Base-by-base conservation (phyloP, 2,113 vertebrate species). In the Nansenia antarctica region DNA sequence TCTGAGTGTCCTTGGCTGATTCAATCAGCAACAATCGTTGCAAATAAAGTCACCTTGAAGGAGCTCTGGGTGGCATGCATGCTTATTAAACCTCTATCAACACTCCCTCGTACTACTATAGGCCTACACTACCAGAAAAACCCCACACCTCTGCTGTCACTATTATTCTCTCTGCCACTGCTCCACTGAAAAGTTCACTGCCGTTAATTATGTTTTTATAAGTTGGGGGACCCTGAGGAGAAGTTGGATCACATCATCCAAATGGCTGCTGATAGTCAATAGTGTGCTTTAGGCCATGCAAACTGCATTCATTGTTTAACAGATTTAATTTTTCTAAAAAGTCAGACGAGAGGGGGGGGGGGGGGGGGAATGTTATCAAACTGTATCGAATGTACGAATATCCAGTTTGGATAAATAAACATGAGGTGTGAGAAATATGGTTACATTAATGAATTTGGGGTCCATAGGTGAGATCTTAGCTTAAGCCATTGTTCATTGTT, bases 1-100 rank as follows among this genome's bases (percentile, higher is more conserved):
- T 27, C 49, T 75, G 67, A 83, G 70, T 49, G 9, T n/a, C 74
- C 82, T 78, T 85, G 74, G 53, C 78, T 82, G 82, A 86, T 82
- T 70, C 74, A 84, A 85, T 89, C 81, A 73, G 70, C 1, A 26
- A 69, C 47, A 69, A 67, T 77, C 24, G 11, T 42, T 42, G 11
- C 78, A 79, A 74, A 75, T 68, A 70, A 79, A 71, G 63, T 67
- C 30, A 57, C 52, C 69, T 79, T 42, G 61, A 31, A 83, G 62
- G 52, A 72, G 59, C 35, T 60, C 34, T 3, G 52, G 24, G 15
- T 37, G 35, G 35, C 35, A 11, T 11, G n/a, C 45, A 22, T n/a
- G 9, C 45, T n/a, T n/a, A 11, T 49, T 49, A 49, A 49, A 42
- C 37, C 2, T 42, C 37, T 42, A 42, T 42, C n/a, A 49, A 49